Conservation (phyloP, 2,888 invertebrate genomes). For the Exephanes ischioxanthus region DNA sequence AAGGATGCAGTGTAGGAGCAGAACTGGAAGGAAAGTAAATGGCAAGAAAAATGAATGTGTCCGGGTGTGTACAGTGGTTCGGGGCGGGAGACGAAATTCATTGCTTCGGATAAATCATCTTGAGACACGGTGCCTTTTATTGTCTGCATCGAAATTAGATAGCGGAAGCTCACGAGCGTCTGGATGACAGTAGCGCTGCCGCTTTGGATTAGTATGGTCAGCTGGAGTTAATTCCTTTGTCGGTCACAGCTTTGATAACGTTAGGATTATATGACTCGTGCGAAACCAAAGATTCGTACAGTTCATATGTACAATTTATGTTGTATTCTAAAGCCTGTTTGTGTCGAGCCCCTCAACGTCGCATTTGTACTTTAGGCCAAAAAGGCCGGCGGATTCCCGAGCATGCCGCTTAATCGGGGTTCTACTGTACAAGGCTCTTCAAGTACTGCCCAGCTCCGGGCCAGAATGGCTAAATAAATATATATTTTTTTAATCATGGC, state of each 20-base stretch:
- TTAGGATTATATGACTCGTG: not conserved
- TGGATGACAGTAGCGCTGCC: not conserved
- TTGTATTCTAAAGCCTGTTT: not conserved
- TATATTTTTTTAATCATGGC: not conserved
- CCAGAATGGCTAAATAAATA: not conserved
- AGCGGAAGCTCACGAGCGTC: slow-evolving; percentile 35
- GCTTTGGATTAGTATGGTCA: not conserved
- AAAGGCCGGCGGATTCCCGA: too few species aligned
- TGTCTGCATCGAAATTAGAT: slow-evolving; percentile 65
- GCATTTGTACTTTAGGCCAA: too few species aligned
- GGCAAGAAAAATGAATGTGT: slow-evolving; percentile 1
- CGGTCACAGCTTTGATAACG: not conserved
- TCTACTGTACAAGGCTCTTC: too few species aligned
- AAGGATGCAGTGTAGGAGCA: slow-evolving; percentile 27
- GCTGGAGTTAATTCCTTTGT: not conserved
- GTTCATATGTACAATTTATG: too few species aligned
- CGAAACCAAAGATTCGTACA: not conserved
- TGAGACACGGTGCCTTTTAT: slow-evolving; percentile 66
- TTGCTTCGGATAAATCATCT: slow-evolving; percentile 62
- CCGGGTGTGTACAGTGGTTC: slow-evolving; percentile 1
- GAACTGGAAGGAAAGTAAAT: slow-evolving; percentile 9
- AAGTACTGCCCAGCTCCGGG: not conserved
- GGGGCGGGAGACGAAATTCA: slow-evolving; percentile 56
- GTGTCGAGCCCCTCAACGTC: too few species aligned
- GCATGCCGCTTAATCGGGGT: too few species aligned